Evolutionary conservation across 23 tunicate genomes (phyloP).

Genomic region (Corella eumyota): DNA sequence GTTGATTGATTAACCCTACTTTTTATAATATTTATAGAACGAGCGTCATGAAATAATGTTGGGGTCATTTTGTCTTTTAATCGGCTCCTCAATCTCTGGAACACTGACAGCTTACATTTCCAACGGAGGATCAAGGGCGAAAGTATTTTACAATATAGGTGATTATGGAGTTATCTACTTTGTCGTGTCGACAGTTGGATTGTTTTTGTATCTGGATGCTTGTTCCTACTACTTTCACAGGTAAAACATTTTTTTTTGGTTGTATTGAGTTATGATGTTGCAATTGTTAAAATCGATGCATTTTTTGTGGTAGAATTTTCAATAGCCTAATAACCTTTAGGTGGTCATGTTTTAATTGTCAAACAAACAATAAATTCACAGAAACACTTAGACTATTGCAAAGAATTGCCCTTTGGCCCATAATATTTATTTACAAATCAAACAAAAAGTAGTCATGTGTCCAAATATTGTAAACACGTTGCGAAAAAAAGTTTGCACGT

Average conservation of each 20-base stretch:
- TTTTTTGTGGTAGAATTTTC: too few species aligned
- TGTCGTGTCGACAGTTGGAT: conserved; percentile 27
- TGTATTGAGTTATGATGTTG: too few species aligned
- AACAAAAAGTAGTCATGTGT: too few species aligned
- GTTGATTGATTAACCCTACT: not conserved
- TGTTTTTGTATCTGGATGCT: conserved; percentile 59
- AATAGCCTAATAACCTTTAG: too few species aligned
- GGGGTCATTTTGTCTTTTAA: conserved; percentile 29
- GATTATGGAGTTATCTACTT: conserved; percentile 62
- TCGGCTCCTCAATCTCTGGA: conserved; percentile 47
- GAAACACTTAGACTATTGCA: too few species aligned
- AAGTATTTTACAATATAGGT: conserved; percentile 35
- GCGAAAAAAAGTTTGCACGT: too few species aligned
- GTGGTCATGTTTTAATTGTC: too few species aligned
- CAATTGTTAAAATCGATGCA: too few species aligned
- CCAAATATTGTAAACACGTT: too few species aligned
- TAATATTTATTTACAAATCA: too few species aligned
- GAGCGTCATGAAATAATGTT: conserved; percentile 66
- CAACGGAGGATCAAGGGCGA: conserved; percentile 30
- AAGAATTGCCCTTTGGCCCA: too few species aligned
- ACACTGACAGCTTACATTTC: conserved; percentile 21
- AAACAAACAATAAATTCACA: too few species aligned
- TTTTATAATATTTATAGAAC: conserved; percentile 10
- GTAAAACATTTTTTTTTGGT: conserved; percentile 7
- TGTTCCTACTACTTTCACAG: conserved; percentile 71